Evolutionary conservation across 2,797 vertebrate genomes (phyloP).

Genomic region (Amazona finschi): DNA sequence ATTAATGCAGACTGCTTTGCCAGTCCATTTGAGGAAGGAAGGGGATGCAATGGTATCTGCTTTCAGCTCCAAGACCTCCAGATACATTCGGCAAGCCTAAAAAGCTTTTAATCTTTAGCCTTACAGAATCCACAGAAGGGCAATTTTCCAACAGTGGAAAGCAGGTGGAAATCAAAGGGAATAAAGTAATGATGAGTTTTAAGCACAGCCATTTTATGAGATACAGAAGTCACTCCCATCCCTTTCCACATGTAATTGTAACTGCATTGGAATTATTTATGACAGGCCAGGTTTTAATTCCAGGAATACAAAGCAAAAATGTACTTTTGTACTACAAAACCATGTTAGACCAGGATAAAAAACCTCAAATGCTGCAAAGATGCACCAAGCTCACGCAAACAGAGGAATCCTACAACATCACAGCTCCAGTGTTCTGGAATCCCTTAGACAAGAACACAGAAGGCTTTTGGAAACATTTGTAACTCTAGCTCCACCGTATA

Average conservation of each 20-base stretch:
- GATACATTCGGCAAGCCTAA: not conserved
- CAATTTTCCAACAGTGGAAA: not conserved
- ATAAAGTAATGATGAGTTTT: not conserved
- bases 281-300: not conserved
- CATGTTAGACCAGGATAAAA: not conserved
- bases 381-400: not conserved
- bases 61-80: not conserved
- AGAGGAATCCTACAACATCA: not conserved
- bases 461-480: not conserved
- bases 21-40: accelerated
- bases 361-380: not conserved
- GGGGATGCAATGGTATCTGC: not conserved
- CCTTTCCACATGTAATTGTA: not conserved
- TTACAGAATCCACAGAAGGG: not conserved
- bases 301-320: not conserved
- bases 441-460: not conserved
- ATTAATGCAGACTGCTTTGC: not conserved
- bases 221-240: not conserved
- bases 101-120: not conserved
- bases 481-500: not conserved
- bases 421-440: not conserved
- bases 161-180: not conserved
- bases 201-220: not conserved
- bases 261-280: not conserved
- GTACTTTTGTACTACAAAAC: not conserved